Evolutionary conservation across 64 coral and sea anemone species (phyloP).

Genomic region (Catalaphyllia jardinei): DNA sequence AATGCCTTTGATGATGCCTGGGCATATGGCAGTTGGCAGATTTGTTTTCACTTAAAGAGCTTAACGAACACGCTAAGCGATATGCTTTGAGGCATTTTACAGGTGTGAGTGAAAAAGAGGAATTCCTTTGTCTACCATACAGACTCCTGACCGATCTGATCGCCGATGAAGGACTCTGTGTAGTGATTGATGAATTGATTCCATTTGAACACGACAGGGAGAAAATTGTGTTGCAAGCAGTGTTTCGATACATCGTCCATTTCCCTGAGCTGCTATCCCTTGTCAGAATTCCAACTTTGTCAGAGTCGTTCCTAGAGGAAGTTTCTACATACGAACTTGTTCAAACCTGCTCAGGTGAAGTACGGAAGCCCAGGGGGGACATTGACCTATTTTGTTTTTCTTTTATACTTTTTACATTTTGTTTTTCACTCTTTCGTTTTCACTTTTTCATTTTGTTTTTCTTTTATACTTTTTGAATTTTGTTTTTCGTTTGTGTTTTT

Average conservation of each 20-base stretch:
- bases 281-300: conserved; percentile 58
- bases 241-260: conserved; percentile 57
- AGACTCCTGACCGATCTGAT: conserved; percentile 53
- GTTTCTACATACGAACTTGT: not conserved
- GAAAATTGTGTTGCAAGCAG: conserved; percentile 61
- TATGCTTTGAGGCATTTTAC: conserved; percentile 52
- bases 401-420: no score
- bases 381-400: no score
- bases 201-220: conserved; percentile 59
- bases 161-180: conserved; percentile 49
- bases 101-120: conserved; percentile 34
- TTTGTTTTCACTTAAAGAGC: conserved; percentile 31
- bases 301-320: conserved; percentile 55
- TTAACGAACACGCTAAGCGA: conserved; percentile 43
- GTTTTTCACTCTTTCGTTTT: no score
- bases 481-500: no score
- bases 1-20: conserved; percentile 34
- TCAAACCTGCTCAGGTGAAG: not conserved
- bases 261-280: conserved; percentile 51
- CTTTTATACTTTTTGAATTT: no score
- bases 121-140: conserved; percentile 48
- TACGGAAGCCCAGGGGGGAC: no score
- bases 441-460: no score
- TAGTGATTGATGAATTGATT: conserved; percentile 60
- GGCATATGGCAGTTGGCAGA: conserved; percentile 64